A percentile compares a stretch with the other conserved stretches of the same genome.
phyloP scores from a whole-genome alignment of 1,140 invertebrate species.

The Diprion similis region DNA sequence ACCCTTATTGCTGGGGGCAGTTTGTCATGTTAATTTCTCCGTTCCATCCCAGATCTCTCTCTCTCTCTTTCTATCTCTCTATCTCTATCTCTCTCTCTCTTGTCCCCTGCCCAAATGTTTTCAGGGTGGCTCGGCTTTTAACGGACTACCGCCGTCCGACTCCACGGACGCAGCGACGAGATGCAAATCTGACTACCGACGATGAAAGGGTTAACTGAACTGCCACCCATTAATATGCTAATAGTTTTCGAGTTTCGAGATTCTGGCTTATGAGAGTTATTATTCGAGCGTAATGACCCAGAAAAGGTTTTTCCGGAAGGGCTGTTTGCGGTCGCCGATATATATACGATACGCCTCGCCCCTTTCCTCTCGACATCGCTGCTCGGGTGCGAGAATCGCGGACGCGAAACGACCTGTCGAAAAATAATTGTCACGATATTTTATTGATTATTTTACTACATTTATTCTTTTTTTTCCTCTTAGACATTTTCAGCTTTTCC shows the following conservation, averaged over 20 bases:
- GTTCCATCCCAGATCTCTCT: conserved; percentile 31
- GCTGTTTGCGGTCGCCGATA: conserved; percentile 36
- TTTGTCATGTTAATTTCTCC: conserved; percentile 65
- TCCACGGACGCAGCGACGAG: conserved; percentile 28
- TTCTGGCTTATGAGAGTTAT: conserved; percentile 61
- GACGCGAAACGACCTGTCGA: no score
- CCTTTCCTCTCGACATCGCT: no score
- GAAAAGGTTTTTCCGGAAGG: conserved; percentile 62
- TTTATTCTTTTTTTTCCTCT: no score
- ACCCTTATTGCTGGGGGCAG: conserved; percentile 63
- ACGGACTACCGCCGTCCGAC: neutral
- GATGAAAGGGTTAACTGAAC: conserved; percentile 64
- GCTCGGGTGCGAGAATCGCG: no score
- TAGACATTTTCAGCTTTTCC: no score
- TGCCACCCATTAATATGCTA: conserved; percentile 64
- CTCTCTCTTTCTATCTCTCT: conserved; percentile 19
- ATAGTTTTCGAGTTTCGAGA: conserved; percentile 63
- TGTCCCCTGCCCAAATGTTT: conserved; percentile 2
- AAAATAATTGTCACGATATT: no score
- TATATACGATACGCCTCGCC: no score
- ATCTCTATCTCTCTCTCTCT: conserved; percentile 13
- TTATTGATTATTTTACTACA: no score
- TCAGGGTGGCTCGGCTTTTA: neutral
- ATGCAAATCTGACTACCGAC: conserved; percentile 60
- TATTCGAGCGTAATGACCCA: conserved; percentile 61